Evolutionary conservation across 2,113 vertebrate species (phyloP).

Genomic region (Stegostoma tigrinum): DNA sequence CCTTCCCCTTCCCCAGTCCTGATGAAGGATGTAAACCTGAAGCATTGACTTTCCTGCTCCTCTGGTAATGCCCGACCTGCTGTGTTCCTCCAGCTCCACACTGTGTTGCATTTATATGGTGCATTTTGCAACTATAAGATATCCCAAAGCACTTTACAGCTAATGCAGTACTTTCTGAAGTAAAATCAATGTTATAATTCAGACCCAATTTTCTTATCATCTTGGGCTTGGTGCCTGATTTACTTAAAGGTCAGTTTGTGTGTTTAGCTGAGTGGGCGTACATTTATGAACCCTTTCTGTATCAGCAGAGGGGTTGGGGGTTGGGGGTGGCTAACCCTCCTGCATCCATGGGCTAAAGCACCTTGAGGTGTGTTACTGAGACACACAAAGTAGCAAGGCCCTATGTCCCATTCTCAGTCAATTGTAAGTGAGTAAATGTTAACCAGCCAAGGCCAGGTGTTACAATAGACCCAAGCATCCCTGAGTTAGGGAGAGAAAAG

Average conservation of each 20-base stretch:
- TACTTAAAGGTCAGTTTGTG: not conserved
- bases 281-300: not conserved
- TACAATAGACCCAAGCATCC: not conserved
- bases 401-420: not conserved
- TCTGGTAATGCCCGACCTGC: too few relatives aligned
- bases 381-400: not conserved
- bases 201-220: not conserved
- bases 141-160: not conserved
- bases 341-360: not conserved
- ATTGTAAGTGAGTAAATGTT: not conserved
- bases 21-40: too few relatives aligned
- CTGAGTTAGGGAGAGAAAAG: not conserved
- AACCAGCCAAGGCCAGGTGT: not conserved
- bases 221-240: not conserved
- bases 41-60: too few relatives aligned
- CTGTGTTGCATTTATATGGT: not conserved
- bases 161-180: not conserved
- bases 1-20: too few relatives aligned
- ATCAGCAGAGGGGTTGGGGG: not conserved
- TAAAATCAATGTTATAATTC: not conserved
- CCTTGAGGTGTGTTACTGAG: not conserved
- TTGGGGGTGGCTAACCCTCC: not conserved
- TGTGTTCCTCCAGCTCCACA: too few relatives aligned
- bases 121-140: too few relatives aligned
- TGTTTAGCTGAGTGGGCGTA: not conserved